Conservation (phyloP, 2,797 vertebrate species). For the Lophius americanus region DNA sequence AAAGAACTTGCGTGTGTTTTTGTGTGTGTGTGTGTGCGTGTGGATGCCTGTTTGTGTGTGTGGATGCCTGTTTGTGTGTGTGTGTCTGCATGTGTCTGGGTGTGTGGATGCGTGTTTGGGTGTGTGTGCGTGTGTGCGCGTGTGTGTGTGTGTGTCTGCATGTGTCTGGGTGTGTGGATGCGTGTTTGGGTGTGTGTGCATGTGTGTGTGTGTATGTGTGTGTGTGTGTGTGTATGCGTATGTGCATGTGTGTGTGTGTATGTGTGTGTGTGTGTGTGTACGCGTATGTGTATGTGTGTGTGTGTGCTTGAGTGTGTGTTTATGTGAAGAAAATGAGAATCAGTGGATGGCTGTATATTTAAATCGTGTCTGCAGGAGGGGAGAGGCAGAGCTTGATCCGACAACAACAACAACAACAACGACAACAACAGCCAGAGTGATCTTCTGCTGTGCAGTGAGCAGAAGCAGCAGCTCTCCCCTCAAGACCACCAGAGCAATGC, state of each 20-base stretch:
- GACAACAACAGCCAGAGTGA: background rate
- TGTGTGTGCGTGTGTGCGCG: background rate
- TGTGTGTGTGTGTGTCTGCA: background rate
- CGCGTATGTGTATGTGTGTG: too few relatives aligned
- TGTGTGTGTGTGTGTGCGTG: background rate
- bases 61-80: too few relatives aligned
- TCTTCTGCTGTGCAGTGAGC: slow-evolving; percentile 56
- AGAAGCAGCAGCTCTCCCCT: slow-evolving; percentile 27
- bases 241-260: too few relatives aligned
- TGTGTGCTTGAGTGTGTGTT: background rate
- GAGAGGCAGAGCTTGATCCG: background rate
- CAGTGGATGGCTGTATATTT: slow-evolving; percentile 1
- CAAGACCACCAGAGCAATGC: slow-evolving; percentile 48
- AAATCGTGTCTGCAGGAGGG: slow-evolving; percentile 21
- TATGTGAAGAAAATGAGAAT: background rate
- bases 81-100: too few relatives aligned
- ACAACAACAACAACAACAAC: slow-evolving; percentile 5
- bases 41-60: background rate
- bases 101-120: too few relatives aligned
- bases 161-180: background rate
- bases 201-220: background rate
- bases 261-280: background rate
- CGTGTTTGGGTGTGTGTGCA: background rate
- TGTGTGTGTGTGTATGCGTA: too few relatives aligned
- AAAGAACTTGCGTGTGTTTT: background rate